Conservation (phyloP, 2,113 vertebrate species). For the Tragulus kanchil region DNA sequence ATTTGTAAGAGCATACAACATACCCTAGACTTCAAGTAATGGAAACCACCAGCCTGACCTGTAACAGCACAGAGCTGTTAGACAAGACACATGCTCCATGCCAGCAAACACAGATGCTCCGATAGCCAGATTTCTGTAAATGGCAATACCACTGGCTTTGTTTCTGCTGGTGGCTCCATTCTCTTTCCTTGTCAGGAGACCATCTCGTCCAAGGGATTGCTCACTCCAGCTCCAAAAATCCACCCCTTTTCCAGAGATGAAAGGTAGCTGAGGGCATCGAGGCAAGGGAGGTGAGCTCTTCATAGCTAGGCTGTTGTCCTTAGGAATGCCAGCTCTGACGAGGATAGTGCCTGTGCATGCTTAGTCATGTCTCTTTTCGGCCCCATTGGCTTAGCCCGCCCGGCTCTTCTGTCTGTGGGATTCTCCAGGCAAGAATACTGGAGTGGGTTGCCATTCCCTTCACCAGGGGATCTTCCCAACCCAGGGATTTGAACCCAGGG, state of each 20-base stretch:
- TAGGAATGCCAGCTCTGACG: neutral
- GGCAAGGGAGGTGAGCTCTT: neutral
- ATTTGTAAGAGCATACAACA: neutral
- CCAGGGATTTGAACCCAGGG: too few relatives aligned
- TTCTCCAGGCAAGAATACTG: too few relatives aligned
- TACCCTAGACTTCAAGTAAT: neutral
- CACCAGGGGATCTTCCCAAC: too few relatives aligned
- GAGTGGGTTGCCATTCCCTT: too few relatives aligned
- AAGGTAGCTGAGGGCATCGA: neutral
- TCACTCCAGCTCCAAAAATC: neutral
- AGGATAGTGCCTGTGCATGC: too few relatives aligned
- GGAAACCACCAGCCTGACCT: neutral
- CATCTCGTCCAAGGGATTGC: neutral
- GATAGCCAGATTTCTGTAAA: neutral
- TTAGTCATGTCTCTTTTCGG: too few relatives aligned
- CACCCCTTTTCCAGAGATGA: neutral
- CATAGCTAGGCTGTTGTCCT: neutral
- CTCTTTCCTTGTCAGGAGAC: neutral
- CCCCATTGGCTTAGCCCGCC: too few relatives aligned
- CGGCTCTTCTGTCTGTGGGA: too few relatives aligned
- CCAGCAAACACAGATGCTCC: neutral
- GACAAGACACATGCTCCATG: neutral
- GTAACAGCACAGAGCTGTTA: neutral
- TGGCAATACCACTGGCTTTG: neutral
- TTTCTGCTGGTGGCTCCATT: neutral